Conservation (phyloP, 2,797 vertebrate species). For the Mycteria americana region DNA sequence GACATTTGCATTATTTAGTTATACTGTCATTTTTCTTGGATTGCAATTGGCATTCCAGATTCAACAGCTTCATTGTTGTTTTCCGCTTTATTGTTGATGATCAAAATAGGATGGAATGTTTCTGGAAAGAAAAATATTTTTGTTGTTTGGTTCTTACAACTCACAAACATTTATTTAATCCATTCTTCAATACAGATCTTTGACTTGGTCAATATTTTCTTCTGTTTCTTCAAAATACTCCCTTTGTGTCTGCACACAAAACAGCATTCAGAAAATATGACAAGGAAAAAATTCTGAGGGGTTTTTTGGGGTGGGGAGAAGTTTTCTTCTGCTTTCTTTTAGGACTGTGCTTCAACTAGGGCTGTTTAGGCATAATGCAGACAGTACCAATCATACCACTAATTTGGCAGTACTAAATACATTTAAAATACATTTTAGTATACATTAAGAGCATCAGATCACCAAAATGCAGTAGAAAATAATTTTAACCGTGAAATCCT, state of each 20-base stretch:
- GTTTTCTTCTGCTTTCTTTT: not conserved
- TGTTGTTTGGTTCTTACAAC: conserved; percentile 61
- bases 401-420: not conserved
- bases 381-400: not conserved
- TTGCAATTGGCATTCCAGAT: conserved; percentile 46
- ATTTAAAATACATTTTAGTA: not conserved
- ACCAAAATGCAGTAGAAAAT: not conserved
- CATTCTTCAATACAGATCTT: conserved; percentile 65
- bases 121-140: conserved; percentile 68
- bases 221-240: conserved; percentile 65
- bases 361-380: not conserved
- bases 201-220: conserved; percentile 70
- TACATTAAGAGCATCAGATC: not conserved
- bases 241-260: conserved; percentile 62
- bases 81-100: conserved; percentile 65
- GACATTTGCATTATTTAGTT: conserved; percentile 53
- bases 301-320: not conserved
- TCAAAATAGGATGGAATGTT: conserved; percentile 67
- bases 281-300: not conserved
- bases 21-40: conserved; percentile 64
- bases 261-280: conserved; percentile 49
- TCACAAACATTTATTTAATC: conserved; percentile 73
- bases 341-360: not conserved
- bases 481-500: not conserved
- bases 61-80: conserved; percentile 63